Percentiles rank a stretch among this genome's conserved stretches.
Evolutionary conservation across 2,113 vertebrate genomes (phyloP).

Genomic region (Hyperopisus bebe): DNA sequence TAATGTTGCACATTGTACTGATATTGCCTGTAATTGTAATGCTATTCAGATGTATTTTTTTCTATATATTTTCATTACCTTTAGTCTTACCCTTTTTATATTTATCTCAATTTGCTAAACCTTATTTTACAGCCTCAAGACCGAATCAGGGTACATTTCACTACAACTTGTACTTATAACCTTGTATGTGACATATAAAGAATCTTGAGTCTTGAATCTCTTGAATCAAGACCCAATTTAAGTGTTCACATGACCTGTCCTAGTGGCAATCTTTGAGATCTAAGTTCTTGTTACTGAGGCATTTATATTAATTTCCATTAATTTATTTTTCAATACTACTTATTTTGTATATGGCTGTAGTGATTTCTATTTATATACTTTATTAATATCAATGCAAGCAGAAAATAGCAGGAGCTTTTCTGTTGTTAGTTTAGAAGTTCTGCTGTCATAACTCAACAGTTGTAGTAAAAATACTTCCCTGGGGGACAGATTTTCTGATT

Average conservation of each 20-base stretch:
- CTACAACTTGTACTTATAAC: too few species aligned
- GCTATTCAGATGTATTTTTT: too few species aligned
- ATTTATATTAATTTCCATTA: neutral
- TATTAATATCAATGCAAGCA: neutral
- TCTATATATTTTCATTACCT: too few species aligned
- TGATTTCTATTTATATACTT: neutral
- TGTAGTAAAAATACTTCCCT: neutral
- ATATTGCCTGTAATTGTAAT: too few species aligned
- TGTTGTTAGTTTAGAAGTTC: neutral
- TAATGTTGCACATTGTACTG: too few species aligned
- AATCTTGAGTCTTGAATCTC: too few species aligned
- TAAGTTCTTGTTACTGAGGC: neutral
- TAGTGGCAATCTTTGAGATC: neutral
- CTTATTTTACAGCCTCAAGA: too few species aligned
- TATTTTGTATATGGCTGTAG: neutral
- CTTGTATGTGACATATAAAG: too few species aligned
- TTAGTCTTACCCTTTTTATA: too few species aligned
- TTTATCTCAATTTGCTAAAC: too few species aligned
- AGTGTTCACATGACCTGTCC: neutral
- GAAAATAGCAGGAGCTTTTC: neutral
- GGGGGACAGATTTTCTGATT: neutral
- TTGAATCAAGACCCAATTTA: neutral
- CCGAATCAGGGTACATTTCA: too few species aligned
- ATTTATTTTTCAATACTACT: neutral
- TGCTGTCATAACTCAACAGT: neutral